phyloP scores from a whole-genome alignment of 30 jellyfish, hydroid and myxozoan genomes.

The Chironex yamaguchii region DNA sequence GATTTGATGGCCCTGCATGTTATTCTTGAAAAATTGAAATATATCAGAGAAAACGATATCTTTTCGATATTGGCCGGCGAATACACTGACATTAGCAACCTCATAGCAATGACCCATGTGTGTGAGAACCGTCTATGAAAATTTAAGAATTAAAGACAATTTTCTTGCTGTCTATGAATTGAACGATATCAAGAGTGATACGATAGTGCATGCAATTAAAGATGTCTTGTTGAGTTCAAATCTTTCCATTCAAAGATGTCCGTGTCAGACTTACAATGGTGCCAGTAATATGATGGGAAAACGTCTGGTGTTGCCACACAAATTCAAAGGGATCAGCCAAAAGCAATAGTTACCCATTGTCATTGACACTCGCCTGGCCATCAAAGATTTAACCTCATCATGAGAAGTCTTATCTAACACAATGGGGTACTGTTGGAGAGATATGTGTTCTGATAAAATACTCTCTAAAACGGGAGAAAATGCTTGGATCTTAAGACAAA shows the following conservation, averaged over 20 bases:
- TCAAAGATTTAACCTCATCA: not conserved
- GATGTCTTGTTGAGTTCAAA: constrained; percentile 2
- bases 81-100: not conserved
- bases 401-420: not conserved
- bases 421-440: constrained; percentile 10
- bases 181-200: not conserved
- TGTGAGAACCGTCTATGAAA: not conserved
- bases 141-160: not conserved
- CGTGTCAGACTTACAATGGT: not conserved
- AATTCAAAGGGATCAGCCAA: not conserved
- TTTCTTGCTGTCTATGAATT: not conserved
- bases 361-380: not conserved
- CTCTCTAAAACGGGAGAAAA: not conserved
- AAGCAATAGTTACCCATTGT: not conserved
- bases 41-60: not conserved
- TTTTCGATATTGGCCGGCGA: not conserved
- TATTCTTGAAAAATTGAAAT: not conserved
- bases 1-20: not conserved
- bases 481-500: not conserved
- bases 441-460: not conserved
- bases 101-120: not conserved
- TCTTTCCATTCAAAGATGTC: not conserved
- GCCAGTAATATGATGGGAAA: not conserved
- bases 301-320: constrained; percentile 2
- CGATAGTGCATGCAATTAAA: not conserved